Evolutionary conservation across 1,140 invertebrate species (phyloP), one percentile per base, ranked within the genome.

Genomic region (Euura lappo): DNA sequence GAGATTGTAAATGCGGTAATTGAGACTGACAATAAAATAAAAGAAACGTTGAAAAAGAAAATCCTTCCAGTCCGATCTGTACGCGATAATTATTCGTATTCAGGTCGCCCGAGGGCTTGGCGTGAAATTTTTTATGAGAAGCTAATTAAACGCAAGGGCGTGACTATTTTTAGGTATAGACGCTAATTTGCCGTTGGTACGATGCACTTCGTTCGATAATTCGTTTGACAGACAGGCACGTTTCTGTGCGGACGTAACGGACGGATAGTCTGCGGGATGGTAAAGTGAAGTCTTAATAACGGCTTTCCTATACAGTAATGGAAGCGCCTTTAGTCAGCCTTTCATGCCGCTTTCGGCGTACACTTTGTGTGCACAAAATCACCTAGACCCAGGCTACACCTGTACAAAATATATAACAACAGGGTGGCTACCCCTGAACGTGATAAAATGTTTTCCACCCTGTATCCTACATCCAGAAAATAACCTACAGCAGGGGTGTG

Each of bases 281-380:
- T 60, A 60, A 60, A 60, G 73, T 83, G 77, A 85, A 82, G 82
- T 81, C 83, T 85, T 84, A 81, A 84, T 85, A 85, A 85, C 79
- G 74, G 79, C 77, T 83, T 80, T 81, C 78, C 73, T 72, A 74
- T 76, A 28, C 28, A 75, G 79, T 68, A 44, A 44, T 10, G 13
- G 66, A 10, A 10, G 44, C 11, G 66, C 51, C 51, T 60, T 60
- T n/a, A 8, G 51, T 60, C 13, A 8, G 51, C 51, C 13, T 60
- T 60, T n/a, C 51, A n/a, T 60, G 10, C 2, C 51, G 11, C 47
- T 11, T 11, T n/a, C 51, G 8, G 13, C 3, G 10, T 11, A 60
- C 51, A n/a, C 6, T 60, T 60, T n/a, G 51, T 5, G 51, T 8
- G 13, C 8, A 60, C 8, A 6, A 60, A 60, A 60, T 8, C 10